Evolutionary conservation across 2,113 vertebrate genomes (phyloP), one percentile per base, ranked within the genome.

Genomic region (Zosterops japonicus): DNA sequence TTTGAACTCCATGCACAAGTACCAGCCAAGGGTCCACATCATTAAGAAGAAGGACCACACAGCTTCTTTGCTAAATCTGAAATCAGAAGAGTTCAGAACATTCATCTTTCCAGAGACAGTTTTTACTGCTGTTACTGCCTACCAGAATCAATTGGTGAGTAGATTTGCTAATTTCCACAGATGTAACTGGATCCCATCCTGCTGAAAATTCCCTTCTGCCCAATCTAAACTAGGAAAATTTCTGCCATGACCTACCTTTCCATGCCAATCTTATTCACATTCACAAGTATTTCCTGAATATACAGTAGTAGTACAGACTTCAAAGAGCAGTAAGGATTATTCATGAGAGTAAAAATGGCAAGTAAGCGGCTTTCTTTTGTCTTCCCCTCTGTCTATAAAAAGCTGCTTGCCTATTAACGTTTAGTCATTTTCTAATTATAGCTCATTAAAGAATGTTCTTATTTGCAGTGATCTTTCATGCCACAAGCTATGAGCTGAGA

Each of bases 41-140:
- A 99, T 99, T 90, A 99, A 99, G 98, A 99, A 99, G 98, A 99
- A 99, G 91, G 99, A 99, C 85, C 99, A 99, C 97, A 99, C 99
- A 0, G 99, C 99, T 50, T 99, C 99, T 7, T 97, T 99, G 96
- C 98, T 99, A 89, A 99, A 99, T 92, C 98, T 99, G 80, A 99
- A 99, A 97, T 99, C 99, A 0, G 99, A 99, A 97, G 99, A 99
- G 94, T 99, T 99, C 95, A 98, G 99, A 82, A 99, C 99, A 5
- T 99, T 99, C 44, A 98, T 99, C 89, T 99, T 99, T 82, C 98
- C 99, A 6, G 99, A 99, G 97, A 99, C 99, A 0, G 99, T 99
- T 80, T 99, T 99, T 94, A 99, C 99, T 1, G 99, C 99, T 1
- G 99, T 99, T 96, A 99, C 99, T 1, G 99, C 99, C 90, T 99